These are phyloP conservation scores for Hippasteria phrygiana DNA, from an alignment of 53 echinoderm and acorn worm species.

Conservation along the genomic window DNA sequence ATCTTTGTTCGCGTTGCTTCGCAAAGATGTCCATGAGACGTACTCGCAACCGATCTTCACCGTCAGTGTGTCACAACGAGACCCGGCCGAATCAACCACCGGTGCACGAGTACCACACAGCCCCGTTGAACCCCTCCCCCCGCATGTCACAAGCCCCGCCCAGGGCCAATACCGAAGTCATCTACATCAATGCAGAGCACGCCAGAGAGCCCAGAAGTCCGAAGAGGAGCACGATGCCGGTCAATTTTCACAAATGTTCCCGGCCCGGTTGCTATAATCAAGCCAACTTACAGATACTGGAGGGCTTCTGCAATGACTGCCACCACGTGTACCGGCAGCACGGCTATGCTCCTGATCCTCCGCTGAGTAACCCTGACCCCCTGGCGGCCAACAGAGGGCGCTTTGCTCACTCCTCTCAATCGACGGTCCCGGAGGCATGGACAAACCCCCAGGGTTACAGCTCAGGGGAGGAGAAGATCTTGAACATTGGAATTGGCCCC, in stretches of 20 bases:
- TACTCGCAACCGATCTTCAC: background rate
- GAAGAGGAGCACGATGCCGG: background rate
- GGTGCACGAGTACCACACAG: slow-evolving; percentile 3
- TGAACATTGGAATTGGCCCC: slow-evolving; percentile 2
- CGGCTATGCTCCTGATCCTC: background rate
- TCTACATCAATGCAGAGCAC: background rate
- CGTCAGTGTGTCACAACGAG: slow-evolving; percentile 9
- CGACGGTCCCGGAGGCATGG: slow-evolving; percentile 24
- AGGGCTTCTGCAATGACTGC: slow-evolving; percentile 82
- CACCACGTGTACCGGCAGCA: slow-evolving; percentile 59
- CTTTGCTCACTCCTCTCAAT: slow-evolving; percentile 32
- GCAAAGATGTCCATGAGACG: slow-evolving; percentile 52
- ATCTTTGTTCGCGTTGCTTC: slow-evolving; percentile 51
- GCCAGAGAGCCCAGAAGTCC: background rate
- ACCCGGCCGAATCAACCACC: background rate
- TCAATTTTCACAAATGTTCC: slow-evolving; percentile 55
- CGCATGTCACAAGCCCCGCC: background rate
- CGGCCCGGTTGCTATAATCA: slow-evolving; percentile 57
- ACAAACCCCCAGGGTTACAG: background rate
- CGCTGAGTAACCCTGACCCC: background rate
- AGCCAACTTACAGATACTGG: slow-evolving; percentile 76
- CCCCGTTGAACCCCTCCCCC: slow-evolving; percentile 22
- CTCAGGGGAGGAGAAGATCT: background rate
- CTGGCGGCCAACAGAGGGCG: slow-evolving; percentile 20
- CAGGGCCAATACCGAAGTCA: slow-evolving; percentile 10